These are phyloP conservation scores for Myotis lucifugus DNA, from an alignment of 2,113 vertebrate genomes.

Conservation along the genomic window DNA sequence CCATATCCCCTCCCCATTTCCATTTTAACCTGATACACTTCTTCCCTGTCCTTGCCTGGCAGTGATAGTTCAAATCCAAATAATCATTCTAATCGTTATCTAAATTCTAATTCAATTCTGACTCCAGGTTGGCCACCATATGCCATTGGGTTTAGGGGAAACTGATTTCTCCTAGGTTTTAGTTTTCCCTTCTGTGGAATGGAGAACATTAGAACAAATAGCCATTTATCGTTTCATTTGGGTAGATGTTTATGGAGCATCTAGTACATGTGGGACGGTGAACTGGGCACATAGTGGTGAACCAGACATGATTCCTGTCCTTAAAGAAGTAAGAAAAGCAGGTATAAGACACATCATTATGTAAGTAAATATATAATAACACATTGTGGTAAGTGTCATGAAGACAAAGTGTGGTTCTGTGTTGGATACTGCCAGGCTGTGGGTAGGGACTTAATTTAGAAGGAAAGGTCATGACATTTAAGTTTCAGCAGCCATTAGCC, in stretches of 20 bases:
- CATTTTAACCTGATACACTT: not conserved
- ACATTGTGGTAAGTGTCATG: not conserved
- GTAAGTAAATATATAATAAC: not conserved
- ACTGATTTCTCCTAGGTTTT: not conserved
- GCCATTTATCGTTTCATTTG: not conserved
- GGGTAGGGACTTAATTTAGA: not conserved
- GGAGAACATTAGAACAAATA: not conserved
- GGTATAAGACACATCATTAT: not conserved
- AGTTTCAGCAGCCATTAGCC: not conserved
- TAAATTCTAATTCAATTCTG: not conserved
- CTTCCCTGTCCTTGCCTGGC: not conserved
- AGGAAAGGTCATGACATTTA: not conserved
- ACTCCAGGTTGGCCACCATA: not conserved
- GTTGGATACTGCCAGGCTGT: not conserved
- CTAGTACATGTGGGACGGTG: not conserved
- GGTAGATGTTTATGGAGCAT: not conserved
- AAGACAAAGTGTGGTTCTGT: not conserved
- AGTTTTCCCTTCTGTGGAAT: not conserved
- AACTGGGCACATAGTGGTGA: not conserved
- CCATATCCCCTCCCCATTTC: not conserved
- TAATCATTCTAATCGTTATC: not conserved
- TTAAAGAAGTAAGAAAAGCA: not conserved
- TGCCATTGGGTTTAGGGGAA: not conserved
- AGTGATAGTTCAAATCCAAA: not conserved
- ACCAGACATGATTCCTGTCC: not conserved